Evolutionary conservation across 1,140 invertebrate genomes (phyloP).

Genomic region (Drosophila ambigua): DNA sequence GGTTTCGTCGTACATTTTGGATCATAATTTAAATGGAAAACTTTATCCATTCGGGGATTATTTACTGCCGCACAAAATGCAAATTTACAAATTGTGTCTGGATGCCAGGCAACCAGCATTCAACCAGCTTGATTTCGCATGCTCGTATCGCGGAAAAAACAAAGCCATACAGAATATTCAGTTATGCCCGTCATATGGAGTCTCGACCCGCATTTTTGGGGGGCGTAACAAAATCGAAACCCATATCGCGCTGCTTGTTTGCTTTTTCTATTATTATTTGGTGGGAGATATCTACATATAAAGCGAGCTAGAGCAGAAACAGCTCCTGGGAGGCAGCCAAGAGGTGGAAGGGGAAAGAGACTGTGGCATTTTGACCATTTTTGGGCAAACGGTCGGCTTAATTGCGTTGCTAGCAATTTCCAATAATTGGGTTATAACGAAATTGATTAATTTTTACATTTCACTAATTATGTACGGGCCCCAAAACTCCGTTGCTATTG

Average conservation of each 20-base stretch:
- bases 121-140: too few species aligned
- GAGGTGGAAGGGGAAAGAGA: slow-evolving; percentile 13
- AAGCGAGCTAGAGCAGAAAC: too few species aligned
- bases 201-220: slow-evolving; percentile 28
- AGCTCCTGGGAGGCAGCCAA: slow-evolving; percentile 4
- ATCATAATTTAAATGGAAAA: slow-evolving; percentile 51
- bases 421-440: slow-evolving; percentile 63
- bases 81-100: slow-evolving; percentile 34
- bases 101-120: not conserved
- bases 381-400: slow-evolving; percentile 23
- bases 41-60: slow-evolving; percentile 44
- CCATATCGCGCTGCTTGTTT: slow-evolving; percentile 45
- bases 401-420: slow-evolving; percentile 56
- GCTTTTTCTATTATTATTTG: slow-evolving; percentile 74
- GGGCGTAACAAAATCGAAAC: slow-evolving; percentile 56
- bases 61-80: slow-evolving; percentile 43
- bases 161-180: too few species aligned
- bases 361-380: slow-evolving; percentile 28
- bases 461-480: slow-evolving; percentile 56
- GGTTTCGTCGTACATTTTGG: slow-evolving; percentile 6
- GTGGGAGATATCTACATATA: slow-evolving; percentile 22
- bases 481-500: slow-evolving; percentile 45
- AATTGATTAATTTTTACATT: slow-evolving; percentile 67
- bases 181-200: not conserved
- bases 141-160: too few species aligned